These are phyloP conservation scores for Athalia rosae DNA, from an alignment of 2,888 invertebrate genomes.

Conservation along the genomic window DNA sequence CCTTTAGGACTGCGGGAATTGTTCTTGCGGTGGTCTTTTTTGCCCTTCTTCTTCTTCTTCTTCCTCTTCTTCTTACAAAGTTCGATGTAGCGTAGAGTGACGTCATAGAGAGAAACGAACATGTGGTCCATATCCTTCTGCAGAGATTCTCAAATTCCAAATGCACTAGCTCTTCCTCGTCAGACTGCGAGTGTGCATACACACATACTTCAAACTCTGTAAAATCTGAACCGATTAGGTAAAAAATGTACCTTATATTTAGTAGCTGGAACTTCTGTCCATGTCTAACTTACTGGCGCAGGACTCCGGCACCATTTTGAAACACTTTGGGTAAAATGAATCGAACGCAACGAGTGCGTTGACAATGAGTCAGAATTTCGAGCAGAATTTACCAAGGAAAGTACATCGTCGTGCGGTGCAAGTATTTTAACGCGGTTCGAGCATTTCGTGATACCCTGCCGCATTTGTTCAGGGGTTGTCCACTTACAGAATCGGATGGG, in stretches of 20 bases:
- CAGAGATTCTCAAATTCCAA: conserved; percentile 53
- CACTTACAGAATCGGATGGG: neutral
- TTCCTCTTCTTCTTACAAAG: conserved; percentile 52
- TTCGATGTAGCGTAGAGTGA: conserved; percentile 53
- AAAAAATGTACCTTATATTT: too few relatives aligned
- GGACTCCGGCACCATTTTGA: conserved; percentile 1
- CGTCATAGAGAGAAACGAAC: conserved; percentile 52
- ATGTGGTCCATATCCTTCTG: conserved; percentile 58
- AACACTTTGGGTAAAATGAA: conserved; percentile 14
- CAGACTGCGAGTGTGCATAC: neutral
- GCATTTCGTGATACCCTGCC: too few relatives aligned
- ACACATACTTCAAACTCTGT: too few relatives aligned
- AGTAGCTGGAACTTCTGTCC: too few relatives aligned
- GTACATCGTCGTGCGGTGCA: neutral
- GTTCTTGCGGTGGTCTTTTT: neutral
- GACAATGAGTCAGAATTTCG: conserved; percentile 29
- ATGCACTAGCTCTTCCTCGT: neutral
- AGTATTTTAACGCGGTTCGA: too few relatives aligned
- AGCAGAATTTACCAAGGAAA: conserved; percentile 27
- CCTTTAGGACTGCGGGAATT: neutral
- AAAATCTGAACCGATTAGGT: conserved; percentile 20
- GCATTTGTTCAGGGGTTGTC: neutral
- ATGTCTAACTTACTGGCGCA: conserved; percentile 3
- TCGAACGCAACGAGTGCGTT: conserved; percentile 32
- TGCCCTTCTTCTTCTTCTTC: neutral